Evolutionary conservation across 1,140 invertebrate genomes (phyloP).

Genomic region (Drosophila setifemur): DNA sequence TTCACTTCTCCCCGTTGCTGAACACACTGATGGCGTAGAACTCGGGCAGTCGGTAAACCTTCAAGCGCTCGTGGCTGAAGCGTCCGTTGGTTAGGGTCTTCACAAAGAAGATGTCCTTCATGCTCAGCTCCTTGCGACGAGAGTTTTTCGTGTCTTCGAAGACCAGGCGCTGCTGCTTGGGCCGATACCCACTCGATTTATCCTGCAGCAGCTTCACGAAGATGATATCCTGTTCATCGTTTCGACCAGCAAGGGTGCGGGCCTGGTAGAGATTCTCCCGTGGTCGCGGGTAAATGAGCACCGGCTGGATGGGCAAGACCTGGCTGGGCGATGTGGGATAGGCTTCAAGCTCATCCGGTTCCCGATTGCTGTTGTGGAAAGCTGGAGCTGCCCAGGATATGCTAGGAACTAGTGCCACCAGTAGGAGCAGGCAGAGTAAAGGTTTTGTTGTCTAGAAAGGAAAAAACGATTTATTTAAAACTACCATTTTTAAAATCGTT

Average conservation of each 20-base stretch:
- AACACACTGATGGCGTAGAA: conserved; percentile 79
- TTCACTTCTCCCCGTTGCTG: conserved; percentile 52
- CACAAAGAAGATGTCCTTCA: conserved; percentile 78
- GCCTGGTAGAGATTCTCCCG: conserved; percentile 51
- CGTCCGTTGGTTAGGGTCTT: conserved; percentile 69
- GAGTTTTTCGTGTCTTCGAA: conserved; percentile 26
- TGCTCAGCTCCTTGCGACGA: conserved; percentile 32
- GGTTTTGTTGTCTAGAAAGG: not conserved
- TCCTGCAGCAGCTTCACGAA: conserved; percentile 66
- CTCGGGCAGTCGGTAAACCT: conserved; percentile 73
- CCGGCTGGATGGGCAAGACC: conserved; percentile 64
- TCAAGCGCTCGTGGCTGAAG: conserved; percentile 71
- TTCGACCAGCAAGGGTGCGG: conserved; percentile 37
- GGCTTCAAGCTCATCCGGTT: conserved; percentile 25
- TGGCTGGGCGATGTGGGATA: conserved; percentile 63
- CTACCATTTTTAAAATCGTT: not conserved
- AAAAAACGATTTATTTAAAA: not conserved
- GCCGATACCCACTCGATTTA: conserved; percentile 57
- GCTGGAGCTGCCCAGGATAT: conserved; percentile 34
- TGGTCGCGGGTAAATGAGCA: conserved; percentile 66
- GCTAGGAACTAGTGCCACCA: conserved; percentile 5
- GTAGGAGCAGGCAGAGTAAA: not conserved
- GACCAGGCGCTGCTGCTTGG: conserved; percentile 55
- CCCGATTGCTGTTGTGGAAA: not conserved
- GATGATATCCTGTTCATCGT: conserved; percentile 63